Evolutionary conservation across 2,888 invertebrate species (phyloP).

Genomic region (Eristalis intricaria): DNA sequence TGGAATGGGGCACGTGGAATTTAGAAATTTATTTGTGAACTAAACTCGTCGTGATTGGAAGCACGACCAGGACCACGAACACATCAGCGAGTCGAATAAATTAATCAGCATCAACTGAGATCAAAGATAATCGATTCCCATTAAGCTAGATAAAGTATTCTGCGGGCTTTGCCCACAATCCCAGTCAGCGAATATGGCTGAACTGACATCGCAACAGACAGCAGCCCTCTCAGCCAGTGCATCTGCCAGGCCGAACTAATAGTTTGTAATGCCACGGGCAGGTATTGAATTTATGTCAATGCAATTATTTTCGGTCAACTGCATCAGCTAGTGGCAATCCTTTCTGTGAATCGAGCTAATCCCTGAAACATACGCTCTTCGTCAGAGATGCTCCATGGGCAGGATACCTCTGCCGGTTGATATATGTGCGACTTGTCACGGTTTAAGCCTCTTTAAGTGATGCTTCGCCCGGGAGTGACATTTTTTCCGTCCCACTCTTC

Average conservation of each 20-base stretch:
- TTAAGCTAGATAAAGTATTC: neutral
- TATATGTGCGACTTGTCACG: constrained; percentile 43
- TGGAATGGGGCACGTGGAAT: constrained; percentile 9
- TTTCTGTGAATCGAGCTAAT: constrained; percentile 53
- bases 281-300: constrained; percentile 65
- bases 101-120: constrained; percentile 49
- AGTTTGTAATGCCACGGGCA: constrained; percentile 12
- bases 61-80: neutral
- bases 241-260: constrained; percentile 1
- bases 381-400: constrained; percentile 18
- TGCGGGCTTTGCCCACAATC: neutral
- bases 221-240: neutral
- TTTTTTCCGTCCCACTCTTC: neutral
- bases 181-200: too few relatives aligned
- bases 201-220: neutral
- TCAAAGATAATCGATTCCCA: constrained; percentile 52
- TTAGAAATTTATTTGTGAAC: constrained; percentile 47
- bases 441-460: constrained; percentile 59
- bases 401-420: constrained; percentile 14
- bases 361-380: constrained; percentile 44
- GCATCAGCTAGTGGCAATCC: constrained; percentile 49
- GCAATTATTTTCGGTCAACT: constrained; percentile 66
- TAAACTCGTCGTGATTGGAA: constrained; percentile 46
- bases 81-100: constrained; percentile 45
- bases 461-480: constrained; percentile 9